Evolutionary conservation across 1,140 invertebrate genomes (phyloP), one percentile per base, ranked within the genome.

Genomic region (Bombus affinis): DNA sequence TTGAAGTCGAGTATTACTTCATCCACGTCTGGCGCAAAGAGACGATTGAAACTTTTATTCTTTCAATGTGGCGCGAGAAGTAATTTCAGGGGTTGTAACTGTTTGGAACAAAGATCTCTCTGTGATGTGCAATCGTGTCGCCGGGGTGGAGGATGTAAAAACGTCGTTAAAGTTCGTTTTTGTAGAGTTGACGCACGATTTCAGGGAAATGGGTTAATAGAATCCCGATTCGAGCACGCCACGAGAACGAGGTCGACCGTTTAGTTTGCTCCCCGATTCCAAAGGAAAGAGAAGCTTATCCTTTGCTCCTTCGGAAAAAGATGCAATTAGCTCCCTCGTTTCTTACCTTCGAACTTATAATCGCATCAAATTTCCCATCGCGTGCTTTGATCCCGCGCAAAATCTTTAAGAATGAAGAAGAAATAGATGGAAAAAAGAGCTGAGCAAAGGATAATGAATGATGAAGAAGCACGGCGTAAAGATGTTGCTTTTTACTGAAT

Each of bases 171-270:
- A 44, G 62, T 81, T 81, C 47, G 28, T 70, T 87, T 89, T 87
- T 77, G 70, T 66, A 72, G 77, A 62, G 37, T 84, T 70, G 81
- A 90, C 72, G 72, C 57, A 75, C 77, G 72, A 87, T 75, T 72
- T 57, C 57, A 35, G 10, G 73, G 76, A 87, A 87, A 87, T 87
- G 37, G 89, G 89, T 87, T 90, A 90, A 90, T 90, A 90, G 89
- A 89, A 90, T 88, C 78, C 79, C 79, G 87, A 90, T 87, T 87
- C 57, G 88, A 89, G 57, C 39, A 37, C 44, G 73, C 42, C 44
- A 39, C 8, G 59, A 28, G 12, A 66, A 74, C 78, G 39, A 79
- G 83, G 42, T 57, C 59, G 73, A 74, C 12, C 68, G 75, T 78
- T 89, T n/a, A 53, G 79, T 86, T 88, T 62, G 25, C 57, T 70